phyloP scores from a whole-genome alignment of 2,888 invertebrate species.

The Idaea biselata region DNA sequence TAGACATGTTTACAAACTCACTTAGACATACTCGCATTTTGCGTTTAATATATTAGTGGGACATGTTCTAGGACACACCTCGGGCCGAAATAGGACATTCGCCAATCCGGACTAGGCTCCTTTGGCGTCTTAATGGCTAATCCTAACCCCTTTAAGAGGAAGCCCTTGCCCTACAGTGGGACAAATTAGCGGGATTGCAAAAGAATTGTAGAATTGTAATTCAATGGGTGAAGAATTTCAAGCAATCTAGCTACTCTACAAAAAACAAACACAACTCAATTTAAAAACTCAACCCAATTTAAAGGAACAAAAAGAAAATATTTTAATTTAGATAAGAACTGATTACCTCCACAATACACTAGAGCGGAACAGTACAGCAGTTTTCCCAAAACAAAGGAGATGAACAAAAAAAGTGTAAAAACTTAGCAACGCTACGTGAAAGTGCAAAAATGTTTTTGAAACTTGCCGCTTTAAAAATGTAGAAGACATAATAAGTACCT shows the following conservation, averaged over 20 bases:
- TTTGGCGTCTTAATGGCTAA: no score
- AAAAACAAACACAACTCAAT: neutral
- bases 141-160: no score
- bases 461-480: conserved; percentile 42
- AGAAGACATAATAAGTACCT: conserved; percentile 43
- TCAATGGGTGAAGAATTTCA: no score
- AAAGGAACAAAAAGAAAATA: conserved; percentile 1
- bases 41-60: no score
- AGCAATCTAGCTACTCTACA: neutral
- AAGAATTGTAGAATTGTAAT: no score
- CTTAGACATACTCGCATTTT: no score
- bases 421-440: conserved; percentile 45
- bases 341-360: conserved; percentile 18
- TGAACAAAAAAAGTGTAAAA: conserved; percentile 36
- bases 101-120: no score
- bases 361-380: conserved; percentile 8
- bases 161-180: no score
- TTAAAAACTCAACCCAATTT: conserved; percentile 4
- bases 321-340: conserved; percentile 27
- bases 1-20: no score
- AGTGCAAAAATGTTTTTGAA: conserved; percentile 43
- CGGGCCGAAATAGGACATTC: no score
- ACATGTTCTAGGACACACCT: no score
- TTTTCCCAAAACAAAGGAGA: conserved; percentile 32
- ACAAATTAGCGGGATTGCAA: no score